These are phyloP conservation scores for Aleiodes leptofemur DNA, from an alignment of 2,888 invertebrate species.

Conservation along the genomic window DNA sequence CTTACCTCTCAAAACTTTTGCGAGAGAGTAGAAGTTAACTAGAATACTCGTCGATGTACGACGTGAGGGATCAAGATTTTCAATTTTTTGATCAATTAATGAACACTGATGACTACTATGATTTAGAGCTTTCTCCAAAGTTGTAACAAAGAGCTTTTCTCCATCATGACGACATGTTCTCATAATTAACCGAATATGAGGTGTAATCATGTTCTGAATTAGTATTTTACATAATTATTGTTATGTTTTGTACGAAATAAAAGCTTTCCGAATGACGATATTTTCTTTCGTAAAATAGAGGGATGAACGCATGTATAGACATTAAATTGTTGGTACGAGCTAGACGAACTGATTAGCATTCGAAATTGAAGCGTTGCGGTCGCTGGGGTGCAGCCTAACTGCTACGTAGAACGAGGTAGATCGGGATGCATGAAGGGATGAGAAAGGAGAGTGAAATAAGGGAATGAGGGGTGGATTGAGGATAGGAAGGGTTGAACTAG, in stretches of 20 bases:
- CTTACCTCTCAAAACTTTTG: no score
- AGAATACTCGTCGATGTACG: no score
- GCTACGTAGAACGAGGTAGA: conserved; percentile 58
- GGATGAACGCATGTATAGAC: conserved; percentile 69
- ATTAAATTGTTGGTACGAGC: conserved; percentile 65
- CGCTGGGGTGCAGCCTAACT: conserved; percentile 60
- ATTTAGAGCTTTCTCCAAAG: no score
- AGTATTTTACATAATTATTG: not conserved
- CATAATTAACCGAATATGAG: not conserved
- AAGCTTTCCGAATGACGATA: conserved; percentile 21
- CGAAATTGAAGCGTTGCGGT: conserved; percentile 74
- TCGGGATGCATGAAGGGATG: conserved; percentile 38
- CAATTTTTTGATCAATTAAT: no score
- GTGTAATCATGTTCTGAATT: not conserved
- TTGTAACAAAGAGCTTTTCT: no score
- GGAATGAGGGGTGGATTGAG: not conserved
- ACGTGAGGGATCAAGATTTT: no score
- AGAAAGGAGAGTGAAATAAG: conserved; percentile 19
- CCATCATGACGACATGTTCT: not conserved
- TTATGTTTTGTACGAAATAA: not conserved
- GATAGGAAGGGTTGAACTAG: not conserved
- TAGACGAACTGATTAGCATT: conserved; percentile 72
- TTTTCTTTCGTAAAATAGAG: conserved; percentile 55
- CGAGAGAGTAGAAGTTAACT: no score
- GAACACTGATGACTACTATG: no score